Percentiles rank a stretch among this genome's conserved stretches.
Conservation (phyloP, 2,888 invertebrate genomes). For the Epirrhoe tristata region DNA sequence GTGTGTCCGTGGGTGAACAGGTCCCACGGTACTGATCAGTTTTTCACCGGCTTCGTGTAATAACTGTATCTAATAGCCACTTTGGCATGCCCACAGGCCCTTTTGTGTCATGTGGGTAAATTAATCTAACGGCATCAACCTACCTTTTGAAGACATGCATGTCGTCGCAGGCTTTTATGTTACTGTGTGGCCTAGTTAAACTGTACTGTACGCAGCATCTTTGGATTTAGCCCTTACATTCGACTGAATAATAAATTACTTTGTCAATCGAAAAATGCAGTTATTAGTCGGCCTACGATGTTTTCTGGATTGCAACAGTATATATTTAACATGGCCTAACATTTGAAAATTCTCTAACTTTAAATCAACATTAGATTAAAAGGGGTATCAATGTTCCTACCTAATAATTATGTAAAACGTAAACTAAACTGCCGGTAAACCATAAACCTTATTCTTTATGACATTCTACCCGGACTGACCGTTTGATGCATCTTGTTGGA, state of each 20-base stretch:
- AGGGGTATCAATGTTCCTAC: too few relatives aligned
- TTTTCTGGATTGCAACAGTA: too few relatives aligned
- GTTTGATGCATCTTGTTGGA: conserved; percentile 17
- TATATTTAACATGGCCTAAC: too few relatives aligned
- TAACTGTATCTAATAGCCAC: conserved; percentile 72
- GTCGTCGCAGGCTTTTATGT: conserved; percentile 13
- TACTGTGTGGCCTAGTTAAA: conserved; percentile 11
- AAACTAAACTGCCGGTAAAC: background rate
- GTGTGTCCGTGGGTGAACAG: conserved; percentile 74
- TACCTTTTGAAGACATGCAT: conserved; percentile 21
- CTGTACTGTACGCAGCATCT: background rate
- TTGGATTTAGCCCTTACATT: background rate
- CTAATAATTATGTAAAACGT: too few relatives aligned
- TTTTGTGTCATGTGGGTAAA: conserved; percentile 34
- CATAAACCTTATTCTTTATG: background rate
- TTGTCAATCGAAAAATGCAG: background rate
- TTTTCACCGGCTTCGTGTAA: conserved; percentile 73
- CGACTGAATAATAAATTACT: background rate
- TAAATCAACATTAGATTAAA: background rate
- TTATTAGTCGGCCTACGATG: background rate
- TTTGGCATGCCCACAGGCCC: conserved; percentile 41
- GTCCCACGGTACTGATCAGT: conserved; percentile 64
- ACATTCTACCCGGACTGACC: conserved; percentile 9
- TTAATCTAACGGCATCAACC: conserved; percentile 27
- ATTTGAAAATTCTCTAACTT: background rate